Base-by-base conservation (phyloP, 2,113 vertebrate genomes). In the Ancistrus triradiatus region DNA sequence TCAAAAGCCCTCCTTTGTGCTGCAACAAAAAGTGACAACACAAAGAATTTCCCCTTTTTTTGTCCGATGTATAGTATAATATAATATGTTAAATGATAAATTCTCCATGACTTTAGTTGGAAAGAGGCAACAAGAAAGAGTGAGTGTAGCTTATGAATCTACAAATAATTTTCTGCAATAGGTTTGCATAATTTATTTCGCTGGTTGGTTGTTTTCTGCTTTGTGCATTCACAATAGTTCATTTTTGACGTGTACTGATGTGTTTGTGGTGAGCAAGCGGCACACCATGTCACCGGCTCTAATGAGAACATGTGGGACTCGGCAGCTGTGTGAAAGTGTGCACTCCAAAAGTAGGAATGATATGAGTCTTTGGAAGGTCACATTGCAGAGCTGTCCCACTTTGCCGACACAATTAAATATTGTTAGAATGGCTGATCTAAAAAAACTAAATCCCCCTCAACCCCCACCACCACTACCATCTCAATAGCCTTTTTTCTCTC, bases 341-440 rank as follows among this genome's bases (percentile, higher is more conserved):
- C 43, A 22, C 72, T 78, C 62, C 48, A 53, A 66, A 78, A 70
- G 56, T 40, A 71, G 61, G 70, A 77, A 70, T 66, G 64, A 75
- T 80, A 69, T 65, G 64, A 76, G 74, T 66, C 62, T 50, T 59
- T 47, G 65, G 73, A 86, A 84, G 84, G 81, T 84, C 83, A 81
- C 74, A 79, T 63, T 77, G 76, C 69, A 58, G 67, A 25, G 14
- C 66, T 84, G 81, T 75, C 81, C 84, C 76, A 84, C 80, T 86
- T 86, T 80, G 68, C 80, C 84, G 84, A 84, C 84, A 86, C 78
- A 84, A 81, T 84, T 86, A 83, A 80, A 79, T 70, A 77, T 64
- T 78, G 79, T 79, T 74, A 74, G 73, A 68, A 59, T 63, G 73
- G 63, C 67, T 69, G 73, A 76, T 73, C 73, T 75, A 69, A 74